Percentiles rank a stretch among this genome's conserved stretches.
Conservation (phyloP, 2,888 invertebrate species). For the Mythimna vitellina region DNA sequence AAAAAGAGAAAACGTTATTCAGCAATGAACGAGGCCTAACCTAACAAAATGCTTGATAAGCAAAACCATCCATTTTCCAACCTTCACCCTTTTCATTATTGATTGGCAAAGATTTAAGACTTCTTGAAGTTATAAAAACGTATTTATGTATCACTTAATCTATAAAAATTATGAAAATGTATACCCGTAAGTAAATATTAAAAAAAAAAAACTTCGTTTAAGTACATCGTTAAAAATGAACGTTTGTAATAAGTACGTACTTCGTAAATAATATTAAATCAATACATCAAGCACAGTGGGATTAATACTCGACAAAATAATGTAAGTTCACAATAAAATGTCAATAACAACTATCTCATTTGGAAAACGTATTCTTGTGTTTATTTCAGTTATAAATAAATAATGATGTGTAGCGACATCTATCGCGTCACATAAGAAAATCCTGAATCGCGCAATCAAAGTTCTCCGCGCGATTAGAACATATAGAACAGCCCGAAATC, state of each 20-base stretch:
- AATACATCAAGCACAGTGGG: conserved; percentile 22
- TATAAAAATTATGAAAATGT: conserved; percentile 11
- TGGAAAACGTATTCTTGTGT: conserved; percentile 35
- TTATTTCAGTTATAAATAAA: not conserved
- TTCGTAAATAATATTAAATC: conserved; percentile 43
- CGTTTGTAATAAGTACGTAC: conserved; percentile 3
- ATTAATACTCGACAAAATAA: conserved; percentile 36
- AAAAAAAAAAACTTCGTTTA: conserved; percentile 37
- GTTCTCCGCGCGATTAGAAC: too few species aligned
- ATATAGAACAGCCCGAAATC: too few species aligned
- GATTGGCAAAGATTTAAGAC: not conserved
- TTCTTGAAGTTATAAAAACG: conserved; percentile 24
- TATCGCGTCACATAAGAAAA: too few species aligned
- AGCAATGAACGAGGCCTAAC: not conserved
- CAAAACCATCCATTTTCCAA: too few species aligned
- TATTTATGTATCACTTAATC: conserved; percentile 25
- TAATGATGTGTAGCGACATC: too few species aligned
- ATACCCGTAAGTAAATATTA: conserved; percentile 18
- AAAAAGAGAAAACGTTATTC: too few species aligned
- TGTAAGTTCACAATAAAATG: conserved; percentile 35
- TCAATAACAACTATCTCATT: conserved; percentile 37
- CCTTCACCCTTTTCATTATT: not conserved
- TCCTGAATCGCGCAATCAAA: too few species aligned
- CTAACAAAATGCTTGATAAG: not conserved
- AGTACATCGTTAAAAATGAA: conserved; percentile 32